Conservation (phyloP, 2,888 invertebrate genomes). For the Papilio protenor region DNA sequence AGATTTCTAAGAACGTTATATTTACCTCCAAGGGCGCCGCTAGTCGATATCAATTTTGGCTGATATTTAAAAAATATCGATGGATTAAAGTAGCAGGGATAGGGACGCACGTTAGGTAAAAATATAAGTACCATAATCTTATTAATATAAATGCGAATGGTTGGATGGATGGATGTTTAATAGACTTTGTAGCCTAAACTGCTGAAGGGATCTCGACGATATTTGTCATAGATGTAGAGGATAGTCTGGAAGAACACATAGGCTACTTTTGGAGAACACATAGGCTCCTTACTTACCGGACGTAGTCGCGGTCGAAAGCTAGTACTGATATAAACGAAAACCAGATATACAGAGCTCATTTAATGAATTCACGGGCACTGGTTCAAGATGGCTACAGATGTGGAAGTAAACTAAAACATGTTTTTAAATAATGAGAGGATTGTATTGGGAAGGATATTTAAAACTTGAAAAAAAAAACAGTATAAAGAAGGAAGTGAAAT, state of each 20-base stretch:
- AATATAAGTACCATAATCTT: too few species aligned
- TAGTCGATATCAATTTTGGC: too few species aligned
- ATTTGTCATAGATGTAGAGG: too few species aligned
- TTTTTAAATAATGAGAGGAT: not conserved
- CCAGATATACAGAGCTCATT: not conserved
- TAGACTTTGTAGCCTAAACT: too few species aligned
- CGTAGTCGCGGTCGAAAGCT: not conserved
- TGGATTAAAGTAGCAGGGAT: not conserved
- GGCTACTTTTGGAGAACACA: too few species aligned
- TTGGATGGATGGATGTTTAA: too few species aligned
- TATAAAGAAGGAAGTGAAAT: not conserved
- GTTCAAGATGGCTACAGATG: not conserved
- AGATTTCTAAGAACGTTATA: slow-evolving; percentile 13
- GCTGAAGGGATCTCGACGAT: too few species aligned
- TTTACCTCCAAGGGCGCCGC: not conserved
- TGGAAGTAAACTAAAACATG: not conserved
- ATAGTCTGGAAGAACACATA: too few species aligned
- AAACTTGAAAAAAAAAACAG: not conserved
- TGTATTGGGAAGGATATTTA: not conserved
- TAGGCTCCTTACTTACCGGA: too few species aligned
- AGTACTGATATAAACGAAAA: not conserved
- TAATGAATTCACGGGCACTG: not conserved
- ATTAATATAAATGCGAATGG: too few species aligned
- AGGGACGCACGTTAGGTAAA: not conserved
- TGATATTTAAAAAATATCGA: too few species aligned